phyloP scores from a whole-genome alignment of 1,140 invertebrate species.

The Metaphire vulgaris region DNA sequence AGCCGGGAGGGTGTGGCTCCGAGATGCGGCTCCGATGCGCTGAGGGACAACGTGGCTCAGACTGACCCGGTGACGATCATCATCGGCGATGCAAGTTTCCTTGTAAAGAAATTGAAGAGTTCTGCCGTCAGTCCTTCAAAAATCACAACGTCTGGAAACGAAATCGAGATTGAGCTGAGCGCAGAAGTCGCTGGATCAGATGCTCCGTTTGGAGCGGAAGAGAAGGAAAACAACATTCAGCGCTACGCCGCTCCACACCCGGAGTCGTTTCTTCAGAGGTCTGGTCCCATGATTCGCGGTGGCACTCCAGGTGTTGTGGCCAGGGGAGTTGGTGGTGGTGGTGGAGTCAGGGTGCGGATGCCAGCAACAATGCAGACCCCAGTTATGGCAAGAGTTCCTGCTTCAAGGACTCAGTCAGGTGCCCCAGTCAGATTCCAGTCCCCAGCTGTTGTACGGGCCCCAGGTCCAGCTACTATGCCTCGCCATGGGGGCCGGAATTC shows the following conservation, averaged over 20 bases:
- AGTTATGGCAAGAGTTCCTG: background rate
- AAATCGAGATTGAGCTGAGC: constrained; percentile 30
- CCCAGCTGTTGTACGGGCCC: background rate
- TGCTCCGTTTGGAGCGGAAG: background rate
- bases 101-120: constrained; percentile 28
- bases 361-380: constrained; percentile 1
- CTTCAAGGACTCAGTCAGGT: background rate
- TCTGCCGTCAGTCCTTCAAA: constrained; percentile 22
- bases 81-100: constrained; percentile 30
- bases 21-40: background rate
- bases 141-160: constrained; percentile 21
- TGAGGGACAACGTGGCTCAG: constrained; percentile 18
- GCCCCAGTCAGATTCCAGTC: background rate
- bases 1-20: too few species aligned
- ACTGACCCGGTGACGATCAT: constrained; percentile 31
- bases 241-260: background rate
- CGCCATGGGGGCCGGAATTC: background rate
- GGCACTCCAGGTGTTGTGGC: background rate
- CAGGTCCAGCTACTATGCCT: background rate
- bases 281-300: background rate
- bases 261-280: background rate
- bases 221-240: background rate
- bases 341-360: constrained; percentile 19
- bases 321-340: background rate
- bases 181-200: constrained; percentile 9